Evolutionary conservation across 1,140 invertebrate genomes (phyloP), one percentile per base, ranked within the genome.

Genomic region (Gyrodactylus bullatarudis): DNA sequence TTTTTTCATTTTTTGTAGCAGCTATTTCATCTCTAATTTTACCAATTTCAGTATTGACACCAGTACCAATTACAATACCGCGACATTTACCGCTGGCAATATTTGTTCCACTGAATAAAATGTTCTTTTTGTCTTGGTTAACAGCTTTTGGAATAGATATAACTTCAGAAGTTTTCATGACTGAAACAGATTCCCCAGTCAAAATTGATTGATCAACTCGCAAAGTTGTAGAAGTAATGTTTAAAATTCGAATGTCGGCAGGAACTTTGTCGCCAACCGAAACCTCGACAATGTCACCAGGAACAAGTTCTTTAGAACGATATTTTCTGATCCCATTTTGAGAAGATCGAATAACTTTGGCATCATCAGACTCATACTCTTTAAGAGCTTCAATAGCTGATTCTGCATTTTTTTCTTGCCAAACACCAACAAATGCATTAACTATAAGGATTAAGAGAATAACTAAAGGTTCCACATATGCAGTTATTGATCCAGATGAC

Each of bases 281-380:
- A 82, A 80, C 73, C 84, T 99, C 94, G 75, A 98, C 93, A 76
- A 99, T 83, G 83, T 99, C 95, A 77, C 95, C 95, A 79, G 95
- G 95, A 23, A 99, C 92, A 78, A 99, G 91, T 80, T 96, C 90
- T 81, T 88, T 89, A 76, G 95, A 92, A 77, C 91, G 85, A 78
- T 99, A 86, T 84, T 93, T 91, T 82, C 98, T 94, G 70, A 99
- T 88, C 78, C 94, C 93, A 77, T 88, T 84, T 84, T 95, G 94
- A 84, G 94, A 91, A 76, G 84, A 83, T 79, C 95, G 85, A 68
- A 98, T 82, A 72, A 99, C 92, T 85, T 99, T 99, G 78, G 95
- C 95, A 89, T 99, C 97, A 84, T 99, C 95, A 75, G 95, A 94
- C 83, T 99, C 95, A 83, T 99, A 99, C 84, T 99, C 95, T 84